A percentile compares a stretch with the other conserved stretches of the same genome.
phyloP scores from a whole-genome alignment of 2,113 vertebrate species.

The Silurus glanis region DNA sequence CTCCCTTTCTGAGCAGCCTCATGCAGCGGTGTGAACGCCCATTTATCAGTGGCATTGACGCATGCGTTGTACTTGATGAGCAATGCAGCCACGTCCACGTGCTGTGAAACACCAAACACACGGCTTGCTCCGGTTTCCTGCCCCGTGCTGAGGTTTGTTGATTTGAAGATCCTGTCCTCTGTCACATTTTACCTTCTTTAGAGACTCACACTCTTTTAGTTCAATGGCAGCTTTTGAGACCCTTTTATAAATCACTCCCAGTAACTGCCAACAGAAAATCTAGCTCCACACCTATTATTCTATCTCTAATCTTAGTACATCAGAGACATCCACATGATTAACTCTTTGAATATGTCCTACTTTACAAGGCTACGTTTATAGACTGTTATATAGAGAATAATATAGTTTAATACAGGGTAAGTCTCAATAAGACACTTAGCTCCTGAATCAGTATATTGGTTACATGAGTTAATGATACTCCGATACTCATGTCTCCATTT shows the following conservation, averaged over 20 bases:
- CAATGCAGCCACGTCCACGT: slow-evolving; percentile 79
- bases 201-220: not conserved
- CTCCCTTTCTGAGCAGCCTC: slow-evolving; percentile 82
- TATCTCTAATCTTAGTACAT: not conserved
- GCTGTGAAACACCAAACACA: slow-evolving; percentile 58
- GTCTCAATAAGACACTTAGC: too few species aligned
- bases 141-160: not conserved
- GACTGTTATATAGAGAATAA: not conserved
- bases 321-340: not conserved
- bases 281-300: not conserved
- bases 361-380: not conserved
- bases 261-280: not conserved
- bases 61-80: slow-evolving; percentile 81
- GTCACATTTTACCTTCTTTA: not conserved
- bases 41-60: slow-evolving; percentile 82
- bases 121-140: slow-evolving; percentile 1
- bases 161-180: not conserved
- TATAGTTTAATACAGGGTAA: too few species aligned
- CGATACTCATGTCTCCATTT: too few species aligned
- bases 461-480: too few species aligned
- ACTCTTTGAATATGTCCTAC: not conserved
- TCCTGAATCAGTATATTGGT: too few species aligned
- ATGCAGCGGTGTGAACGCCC: slow-evolving; percentile 80
- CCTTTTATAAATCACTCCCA: not conserved
- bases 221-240: not conserved